Evolutionary conservation across 2,888 invertebrate species (phyloP).

Genomic region (Nephrotoma guestfalica): DNA sequence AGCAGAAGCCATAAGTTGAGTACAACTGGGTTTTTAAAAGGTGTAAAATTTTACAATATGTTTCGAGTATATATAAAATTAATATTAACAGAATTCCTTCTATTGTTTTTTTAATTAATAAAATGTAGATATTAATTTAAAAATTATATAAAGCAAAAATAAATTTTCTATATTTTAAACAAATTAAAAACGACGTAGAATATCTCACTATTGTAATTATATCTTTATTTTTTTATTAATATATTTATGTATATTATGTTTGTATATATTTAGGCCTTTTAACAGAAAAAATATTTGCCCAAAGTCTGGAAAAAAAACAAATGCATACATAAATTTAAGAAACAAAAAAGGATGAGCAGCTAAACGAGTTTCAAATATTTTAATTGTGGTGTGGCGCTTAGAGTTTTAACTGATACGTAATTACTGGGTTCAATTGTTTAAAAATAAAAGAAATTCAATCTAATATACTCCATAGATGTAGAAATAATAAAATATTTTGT

Average conservation of each 20-base stretch:
- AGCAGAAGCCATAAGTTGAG: constrained; percentile 21
- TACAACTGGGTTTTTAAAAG: neutral
- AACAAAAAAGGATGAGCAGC: neutral
- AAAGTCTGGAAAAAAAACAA: neutral
- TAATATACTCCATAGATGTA: neutral
- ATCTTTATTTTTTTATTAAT: neutral
- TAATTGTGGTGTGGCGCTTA: neutral
- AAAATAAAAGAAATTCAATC: neutral
- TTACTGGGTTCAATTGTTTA: neutral
- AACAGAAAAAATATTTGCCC: neutral
- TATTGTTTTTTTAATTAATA: neutral
- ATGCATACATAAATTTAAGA: neutral
- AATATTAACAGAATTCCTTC: constrained; percentile 7
- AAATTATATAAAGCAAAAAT: constrained; percentile 1
- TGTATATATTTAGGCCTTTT: neutral
- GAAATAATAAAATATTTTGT: neutral
- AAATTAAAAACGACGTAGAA: constrained; percentile 1
- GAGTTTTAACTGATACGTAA: neutral
- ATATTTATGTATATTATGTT: neutral
- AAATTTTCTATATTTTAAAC: neutral
- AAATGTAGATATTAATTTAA: neutral
- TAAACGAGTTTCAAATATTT: neutral
- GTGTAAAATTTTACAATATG: neutral
- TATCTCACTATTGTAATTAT: neutral
- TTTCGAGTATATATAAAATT: neutral